Percentiles rank a stretch among this genome's conserved stretches.
These are phyloP conservation scores for Drosophila bocqueti DNA, from an alignment of 1,140 invertebrate genomes.

Conservation along the genomic window DNA sequence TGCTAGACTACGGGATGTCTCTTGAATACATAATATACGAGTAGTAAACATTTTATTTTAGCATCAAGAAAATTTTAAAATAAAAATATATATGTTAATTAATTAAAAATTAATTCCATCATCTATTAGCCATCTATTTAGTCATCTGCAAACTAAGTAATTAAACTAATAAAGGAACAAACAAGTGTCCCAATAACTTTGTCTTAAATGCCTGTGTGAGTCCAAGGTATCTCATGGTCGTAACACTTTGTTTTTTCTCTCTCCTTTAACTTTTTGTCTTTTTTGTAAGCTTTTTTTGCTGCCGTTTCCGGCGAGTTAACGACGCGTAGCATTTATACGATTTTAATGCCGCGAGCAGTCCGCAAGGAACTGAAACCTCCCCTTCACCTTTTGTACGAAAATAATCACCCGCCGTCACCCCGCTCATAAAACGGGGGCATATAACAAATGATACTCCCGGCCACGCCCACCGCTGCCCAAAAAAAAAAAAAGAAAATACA, in stretches of 20 bases:
- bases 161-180: too few relatives aligned
- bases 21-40: background rate
- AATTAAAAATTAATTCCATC: too few relatives aligned
- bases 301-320: slow-evolving; percentile 53
- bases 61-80: too few relatives aligned
- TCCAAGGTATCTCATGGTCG: background rate
- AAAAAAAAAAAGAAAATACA: background rate
- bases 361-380: slow-evolving; percentile 15
- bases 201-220: background rate
- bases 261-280: slow-evolving; percentile 16
- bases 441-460: slow-evolving; percentile 67
- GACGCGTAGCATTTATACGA: slow-evolving; percentile 73
- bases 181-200: background rate
- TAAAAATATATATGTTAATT: too few relatives aligned
- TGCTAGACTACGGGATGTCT: background rate
- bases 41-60: background rate
- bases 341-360: slow-evolving; percentile 71
- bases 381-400: slow-evolving; percentile 6
- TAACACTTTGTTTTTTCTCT: too few relatives aligned
- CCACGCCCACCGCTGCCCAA: slow-evolving; percentile 27
- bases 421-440: slow-evolving; percentile 65
- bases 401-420: slow-evolving; percentile 32
- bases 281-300: slow-evolving; percentile 1
- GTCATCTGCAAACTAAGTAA: too few relatives aligned
- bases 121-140: too few relatives aligned